Percentiles rank a stretch among this genome's conserved stretches.
These are phyloP conservation scores for Botrylloides violaceus DNA, from an alignment of 23 tunicate genomes.

Conservation along the genomic window DNA sequence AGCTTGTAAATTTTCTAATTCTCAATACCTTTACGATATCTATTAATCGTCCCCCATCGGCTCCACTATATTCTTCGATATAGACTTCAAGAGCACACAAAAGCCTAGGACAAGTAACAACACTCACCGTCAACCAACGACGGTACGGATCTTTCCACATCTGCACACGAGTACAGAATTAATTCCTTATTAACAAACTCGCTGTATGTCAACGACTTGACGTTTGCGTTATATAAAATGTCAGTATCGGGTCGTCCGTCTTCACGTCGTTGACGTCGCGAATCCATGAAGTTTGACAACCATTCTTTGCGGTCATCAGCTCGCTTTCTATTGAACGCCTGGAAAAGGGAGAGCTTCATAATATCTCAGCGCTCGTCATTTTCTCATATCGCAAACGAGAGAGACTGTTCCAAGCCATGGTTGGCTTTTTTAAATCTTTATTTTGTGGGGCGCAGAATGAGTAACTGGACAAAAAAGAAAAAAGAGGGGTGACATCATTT, in stretches of 20 bases:
- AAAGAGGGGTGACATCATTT: too few species aligned
- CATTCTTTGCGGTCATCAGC: conserved; percentile 96
- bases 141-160: conserved; percentile 90
- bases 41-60: too few species aligned
- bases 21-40: too few species aligned
- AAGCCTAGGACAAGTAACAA: not conserved
- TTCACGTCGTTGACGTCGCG: conserved; percentile 54
- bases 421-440: too few species aligned
- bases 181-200: conserved; percentile 97
- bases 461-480: too few species aligned
- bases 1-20: too few species aligned
- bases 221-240: conserved; percentile 49
- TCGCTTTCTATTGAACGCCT: conserved; percentile 90
- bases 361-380: not conserved
- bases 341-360: conserved; percentile 1
- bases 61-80: too few species aligned
- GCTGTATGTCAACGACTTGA: conserved; percentile 43
- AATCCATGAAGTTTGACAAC: conserved; percentile 89
- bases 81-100: too few species aligned
- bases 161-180: conserved; percentile 91
- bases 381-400: not conserved
- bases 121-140: conserved; percentile 79
- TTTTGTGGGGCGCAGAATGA: too few species aligned
- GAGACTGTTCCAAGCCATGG: too few species aligned
- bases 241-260: conserved; percentile 56